Conservation (phyloP, 1,140 invertebrate species). For the Scaptomyza graminum region DNA sequence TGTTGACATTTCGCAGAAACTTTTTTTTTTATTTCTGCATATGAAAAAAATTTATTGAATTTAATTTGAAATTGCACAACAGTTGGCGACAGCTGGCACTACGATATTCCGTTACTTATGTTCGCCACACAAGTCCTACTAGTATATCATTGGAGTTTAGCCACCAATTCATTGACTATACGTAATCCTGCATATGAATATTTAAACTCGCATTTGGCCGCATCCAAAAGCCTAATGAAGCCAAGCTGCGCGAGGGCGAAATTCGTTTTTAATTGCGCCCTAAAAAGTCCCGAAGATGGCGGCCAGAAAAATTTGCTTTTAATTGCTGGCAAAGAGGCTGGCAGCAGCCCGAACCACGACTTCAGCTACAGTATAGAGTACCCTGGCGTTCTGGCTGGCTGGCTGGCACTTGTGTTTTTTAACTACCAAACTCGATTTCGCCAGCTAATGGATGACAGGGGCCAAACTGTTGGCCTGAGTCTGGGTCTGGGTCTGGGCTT, state of each 20-base stretch:
- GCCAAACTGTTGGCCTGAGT: slow-evolving; percentile 53
- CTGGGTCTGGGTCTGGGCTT: slow-evolving; percentile 15
- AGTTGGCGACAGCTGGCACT: slow-evolving; percentile 65
- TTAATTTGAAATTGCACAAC: slow-evolving; percentile 76
- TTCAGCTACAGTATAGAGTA: not conserved
- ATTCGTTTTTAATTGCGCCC: slow-evolving; percentile 79
- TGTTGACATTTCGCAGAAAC: slow-evolving; percentile 59
- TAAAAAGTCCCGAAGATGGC: slow-evolving; percentile 70
- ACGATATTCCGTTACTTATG: slow-evolving; percentile 31
- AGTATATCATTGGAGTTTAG: slow-evolving; percentile 46
- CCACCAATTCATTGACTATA: slow-evolving; percentile 6
- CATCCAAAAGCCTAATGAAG: slow-evolving; percentile 64
- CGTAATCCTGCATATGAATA: slow-evolving; percentile 68
- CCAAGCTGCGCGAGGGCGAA: slow-evolving; percentile 52
- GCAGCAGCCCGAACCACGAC: not conserved
- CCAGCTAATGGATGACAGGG: slow-evolving; percentile 74
- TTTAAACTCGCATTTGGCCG: slow-evolving; percentile 62
- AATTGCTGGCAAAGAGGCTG: slow-evolving; percentile 56
- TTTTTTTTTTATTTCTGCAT: slow-evolving; percentile 47
- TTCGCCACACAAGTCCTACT: not conserved
- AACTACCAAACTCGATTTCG: slow-evolving; percentile 70
- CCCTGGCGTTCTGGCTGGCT: slow-evolving; percentile 14
- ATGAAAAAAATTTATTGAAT: slow-evolving; percentile 78
- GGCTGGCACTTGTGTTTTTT: slow-evolving; percentile 68
- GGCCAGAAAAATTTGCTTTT: slow-evolving; percentile 75